These are phyloP conservation scores for Denticeps clupeoides DNA, from an alignment of 2,797 vertebrate species.

Conservation along the genomic window DNA sequence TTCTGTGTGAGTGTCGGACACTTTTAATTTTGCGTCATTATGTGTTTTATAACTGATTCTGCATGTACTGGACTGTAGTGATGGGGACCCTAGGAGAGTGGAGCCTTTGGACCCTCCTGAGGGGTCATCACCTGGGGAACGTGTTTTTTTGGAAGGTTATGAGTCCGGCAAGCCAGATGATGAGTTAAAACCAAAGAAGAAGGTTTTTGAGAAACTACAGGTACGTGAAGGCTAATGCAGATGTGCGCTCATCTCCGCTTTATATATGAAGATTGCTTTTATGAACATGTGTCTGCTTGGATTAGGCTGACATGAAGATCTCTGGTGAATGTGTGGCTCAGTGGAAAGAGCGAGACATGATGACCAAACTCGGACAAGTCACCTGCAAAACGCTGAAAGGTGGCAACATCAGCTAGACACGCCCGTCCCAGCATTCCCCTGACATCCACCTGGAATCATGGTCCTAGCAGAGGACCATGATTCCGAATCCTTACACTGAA, in stretches of 20 bases:
- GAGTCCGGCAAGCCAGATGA: constrained; percentile 73
- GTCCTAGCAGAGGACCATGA: too few relatives aligned
- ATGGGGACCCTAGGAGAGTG: constrained; percentile 70
- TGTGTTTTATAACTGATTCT: neutral
- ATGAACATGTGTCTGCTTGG: constrained; percentile 5
- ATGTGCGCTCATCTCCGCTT: neutral
- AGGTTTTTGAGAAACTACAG: constrained; percentile 94
- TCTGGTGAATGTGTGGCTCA: constrained; percentile 74
- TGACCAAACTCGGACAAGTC: constrained; percentile 82
- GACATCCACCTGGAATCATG: too few relatives aligned
- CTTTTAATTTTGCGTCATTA: neutral
- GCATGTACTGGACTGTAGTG: constrained; percentile 38
- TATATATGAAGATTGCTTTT: too few relatives aligned
- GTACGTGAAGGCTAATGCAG: constrained; percentile 39
- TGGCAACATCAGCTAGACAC: constrained; percentile 81
- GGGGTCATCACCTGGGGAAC: constrained; percentile 75
- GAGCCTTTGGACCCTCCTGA: constrained; percentile 85
- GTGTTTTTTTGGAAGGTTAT: constrained; percentile 79
- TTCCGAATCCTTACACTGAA: too few relatives aligned
- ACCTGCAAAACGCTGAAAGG: constrained; percentile 87
- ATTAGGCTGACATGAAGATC: constrained; percentile 73
- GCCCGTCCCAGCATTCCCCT: constrained; percentile 3
- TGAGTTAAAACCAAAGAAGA: constrained; percentile 92
- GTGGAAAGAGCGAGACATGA: constrained; percentile 81
- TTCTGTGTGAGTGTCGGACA: constrained; percentile 61